Evolutionary conservation across 1,140 invertebrate genomes (phyloP), one percentile per base, ranked within the genome.

Genomic region (Trichonephila inaurata): DNA sequence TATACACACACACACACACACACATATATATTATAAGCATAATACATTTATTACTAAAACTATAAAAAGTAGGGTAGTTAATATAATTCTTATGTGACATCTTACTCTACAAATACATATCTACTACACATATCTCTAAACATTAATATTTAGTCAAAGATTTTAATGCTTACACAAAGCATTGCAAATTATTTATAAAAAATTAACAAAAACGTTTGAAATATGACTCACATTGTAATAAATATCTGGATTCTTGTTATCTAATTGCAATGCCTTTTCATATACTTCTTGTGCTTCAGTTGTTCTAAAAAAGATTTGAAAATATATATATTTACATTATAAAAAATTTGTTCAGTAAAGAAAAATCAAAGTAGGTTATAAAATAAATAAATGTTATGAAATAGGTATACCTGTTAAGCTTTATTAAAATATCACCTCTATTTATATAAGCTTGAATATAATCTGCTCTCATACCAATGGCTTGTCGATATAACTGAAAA

Each of bases 401-500:
- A 88, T 77, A 72, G n/a, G 8, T 33, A 88, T 95, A 96, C 96
- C 96, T 97, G 96, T 99, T 99, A 95, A 99, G 96, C 96, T 99
- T 99, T 95, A 99, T 98, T 77, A 99, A 97, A 95, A 99, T 98
- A 96, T 99, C 99, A 0, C 98, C 99, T 87, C 98, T 97, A 96
- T 99, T 99, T 94, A 99, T 99, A 95, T 99, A 99, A 8, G 99
- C 99, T 96, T 99, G 98, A 0, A 98, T 98, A 96, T 99, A 99
- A 96, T 99, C 99, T 19, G 98, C 97, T 94, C 99, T 96, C 99
- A 99, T 99, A 95, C 98, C 98, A 94, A 99, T 99, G 0, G 99
- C 99, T 95, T 99, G 98, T 81, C 98, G 96, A 95, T 99, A 99
- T 12, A 99, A 96, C 96, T 96, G 93, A 85, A 94, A 87, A 94